Base-by-base conservation (phyloP, 92 coral and sea anemone genomes). In the Nematostella vectensis region DNA sequence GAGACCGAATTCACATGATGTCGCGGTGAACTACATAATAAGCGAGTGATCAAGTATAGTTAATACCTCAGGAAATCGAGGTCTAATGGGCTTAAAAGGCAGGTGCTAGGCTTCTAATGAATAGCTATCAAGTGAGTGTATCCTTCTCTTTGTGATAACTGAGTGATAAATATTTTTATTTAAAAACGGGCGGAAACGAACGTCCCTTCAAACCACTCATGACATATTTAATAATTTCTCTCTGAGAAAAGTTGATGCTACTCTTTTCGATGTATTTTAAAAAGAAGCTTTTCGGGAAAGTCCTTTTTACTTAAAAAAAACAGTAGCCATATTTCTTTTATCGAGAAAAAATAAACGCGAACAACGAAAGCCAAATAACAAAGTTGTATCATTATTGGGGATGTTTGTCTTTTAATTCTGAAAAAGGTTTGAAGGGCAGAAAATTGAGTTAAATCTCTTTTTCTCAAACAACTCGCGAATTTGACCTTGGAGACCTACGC, bases 61-160 rank as follows among this genome's bases (percentile, higher is more conserved):
- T 63, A 37, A 28, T 39, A 55, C 62, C 57, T 61, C 55, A 39
- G 49, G 54, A 52, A 63, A 72, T 78, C 75, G 54, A 42, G 30
- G 43, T 54, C 68, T 58, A 83, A 78, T 72, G 82, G 77, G 70
- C 31, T 54, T 19, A 45, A 63, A 55, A 62, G 28, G 72, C 85
- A 78, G 91, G 68, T 79, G 85, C 49, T n/a, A n/a, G 54, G 50
- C 25, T 45, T 37, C 27, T 78, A 83, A 78, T 83, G 85, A 78
- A 78, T 78, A 62, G 10, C 58, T 29, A 27, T 25, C 27, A 19
- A 45, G 43, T 62, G 39, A 50, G 15, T 13, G 69, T 63, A 63
- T 63, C 69, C 27, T 63, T 51, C 39, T 50, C 37, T 48, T 63
- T 63, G 69, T 63, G 16, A 29, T 55, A 55, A 27, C 29, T 31